These are phyloP conservation scores for Apaloderma vittatum DNA, from an alignment of 2,113 vertebrate species.

Conservation along the genomic window DNA sequence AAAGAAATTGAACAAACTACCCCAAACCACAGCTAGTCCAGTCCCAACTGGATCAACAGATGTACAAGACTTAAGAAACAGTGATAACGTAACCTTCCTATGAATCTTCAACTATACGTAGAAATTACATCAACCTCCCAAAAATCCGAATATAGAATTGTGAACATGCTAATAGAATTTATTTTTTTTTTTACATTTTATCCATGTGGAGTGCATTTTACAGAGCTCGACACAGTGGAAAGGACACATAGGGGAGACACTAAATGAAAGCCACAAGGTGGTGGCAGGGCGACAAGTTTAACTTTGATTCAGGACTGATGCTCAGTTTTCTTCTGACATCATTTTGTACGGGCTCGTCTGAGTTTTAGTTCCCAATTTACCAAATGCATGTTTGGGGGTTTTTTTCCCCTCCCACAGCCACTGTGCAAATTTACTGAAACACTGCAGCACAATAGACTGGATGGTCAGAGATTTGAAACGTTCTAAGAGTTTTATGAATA, in stretches of 20 bases:
- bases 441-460: neutral
- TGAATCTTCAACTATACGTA: neutral
- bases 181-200: neutral
- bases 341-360: neutral
- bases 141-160: neutral
- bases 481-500: neutral
- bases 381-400: neutral
- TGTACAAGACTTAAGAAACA: neutral
- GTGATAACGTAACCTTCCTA: neutral
- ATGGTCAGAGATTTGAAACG: rapidly evolving
- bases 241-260: neutral
- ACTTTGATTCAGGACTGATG: neutral
- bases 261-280: neutral
- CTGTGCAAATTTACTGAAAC: neutral
- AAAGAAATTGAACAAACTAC: neutral
- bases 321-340: neutral
- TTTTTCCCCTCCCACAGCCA: neutral
- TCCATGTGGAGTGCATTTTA: neutral
- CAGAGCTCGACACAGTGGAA: neutral
- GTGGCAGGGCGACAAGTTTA: neutral
- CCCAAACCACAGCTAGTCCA: neutral
- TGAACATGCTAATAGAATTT: rapidly evolving
- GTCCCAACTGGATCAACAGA: neutral
- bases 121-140: neutral
- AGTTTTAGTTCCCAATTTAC: neutral